phyloP scores from a whole-genome alignment of 2,888 invertebrate genomes.

The Epiblema foenella region DNA sequence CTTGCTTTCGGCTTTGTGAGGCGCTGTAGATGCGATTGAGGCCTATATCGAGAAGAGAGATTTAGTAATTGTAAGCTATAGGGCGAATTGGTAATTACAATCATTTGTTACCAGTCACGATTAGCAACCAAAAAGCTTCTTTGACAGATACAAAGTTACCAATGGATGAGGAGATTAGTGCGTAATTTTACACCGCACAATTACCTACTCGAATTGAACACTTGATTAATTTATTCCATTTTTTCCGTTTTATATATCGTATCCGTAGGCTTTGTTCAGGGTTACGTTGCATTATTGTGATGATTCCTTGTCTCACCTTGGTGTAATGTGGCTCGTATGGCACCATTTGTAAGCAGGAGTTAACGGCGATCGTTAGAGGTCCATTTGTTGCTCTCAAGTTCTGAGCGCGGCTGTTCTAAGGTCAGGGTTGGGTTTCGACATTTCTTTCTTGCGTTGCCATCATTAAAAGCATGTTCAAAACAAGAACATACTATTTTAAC shows the following conservation, averaged over 20 bases:
- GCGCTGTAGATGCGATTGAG: constrained; percentile 46
- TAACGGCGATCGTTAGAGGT: constrained; percentile 60
- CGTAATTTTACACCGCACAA: constrained; percentile 31
- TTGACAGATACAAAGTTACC: constrained; percentile 52
- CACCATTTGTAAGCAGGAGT: constrained; percentile 57
- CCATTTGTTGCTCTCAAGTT: constrained; percentile 64
- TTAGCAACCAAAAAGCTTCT: constrained; percentile 53
- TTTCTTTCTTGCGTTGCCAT: constrained; percentile 47
- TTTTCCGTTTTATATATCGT: constrained; percentile 38
- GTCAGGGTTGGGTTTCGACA: constrained; percentile 61
- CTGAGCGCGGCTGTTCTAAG: constrained; percentile 53
- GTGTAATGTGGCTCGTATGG: constrained; percentile 63
- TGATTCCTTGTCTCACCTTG: constrained; percentile 65
- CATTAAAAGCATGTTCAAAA: constrained; percentile 49
- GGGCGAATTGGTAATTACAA: constrained; percentile 67
- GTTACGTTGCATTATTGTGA: constrained; percentile 52
- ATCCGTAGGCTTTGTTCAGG: constrained; percentile 56
- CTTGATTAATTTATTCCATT: constrained; percentile 44
- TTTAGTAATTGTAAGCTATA: constrained; percentile 62
- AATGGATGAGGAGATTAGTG: constrained; percentile 29
- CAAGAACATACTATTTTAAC: constrained; percentile 46
- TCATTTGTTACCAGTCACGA: constrained; percentile 68
- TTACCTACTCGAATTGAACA: constrained; percentile 61
- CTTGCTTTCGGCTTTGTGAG: constrained; percentile 23
- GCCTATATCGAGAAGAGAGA: constrained; percentile 53